Evolutionary conservation across 1,140 invertebrate genomes (phyloP).

Genomic region (Hycleus phaleratus): DNA sequence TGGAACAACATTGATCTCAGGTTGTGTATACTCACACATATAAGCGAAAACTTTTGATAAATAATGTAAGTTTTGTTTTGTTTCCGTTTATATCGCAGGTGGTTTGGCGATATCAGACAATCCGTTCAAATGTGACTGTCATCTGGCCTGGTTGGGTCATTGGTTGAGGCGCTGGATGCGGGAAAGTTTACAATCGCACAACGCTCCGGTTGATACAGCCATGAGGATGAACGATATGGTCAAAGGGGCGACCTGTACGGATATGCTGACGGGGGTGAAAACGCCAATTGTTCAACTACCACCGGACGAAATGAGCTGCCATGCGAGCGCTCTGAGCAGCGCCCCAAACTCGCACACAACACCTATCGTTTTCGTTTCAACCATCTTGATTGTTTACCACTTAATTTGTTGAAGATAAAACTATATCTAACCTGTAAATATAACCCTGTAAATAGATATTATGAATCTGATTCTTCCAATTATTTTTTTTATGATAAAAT

Average conservation of each 20-base stretch:
- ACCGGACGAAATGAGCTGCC: conserved; percentile 65
- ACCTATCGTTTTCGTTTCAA: conserved; percentile 30
- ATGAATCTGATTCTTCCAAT: background rate
- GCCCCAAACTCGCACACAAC: conserved; percentile 31
- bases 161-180: conserved; percentile 80
- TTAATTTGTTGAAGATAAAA: background rate
- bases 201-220: conserved; percentile 49
- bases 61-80: background rate
- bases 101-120: conserved; percentile 76
- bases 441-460: background rate
- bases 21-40: conserved; percentile 41
- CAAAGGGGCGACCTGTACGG: conserved; percentile 55
- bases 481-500: background rate
- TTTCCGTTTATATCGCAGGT: conserved; percentile 47
- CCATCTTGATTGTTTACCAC: background rate
- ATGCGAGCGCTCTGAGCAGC: conserved; percentile 62
- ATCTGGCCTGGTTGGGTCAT: conserved; percentile 78
- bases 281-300: conserved; percentile 62
- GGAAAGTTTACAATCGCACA: conserved; percentile 66
- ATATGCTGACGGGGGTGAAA: conserved; percentile 49
- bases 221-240: conserved; percentile 44
- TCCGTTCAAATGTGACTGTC: conserved; percentile 78
- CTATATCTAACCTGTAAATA: background rate
- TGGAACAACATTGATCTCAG: conserved; percentile 70
- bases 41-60: background rate